Conservation (phyloP, 2,888 invertebrate species). For the Meta bourneti region DNA sequence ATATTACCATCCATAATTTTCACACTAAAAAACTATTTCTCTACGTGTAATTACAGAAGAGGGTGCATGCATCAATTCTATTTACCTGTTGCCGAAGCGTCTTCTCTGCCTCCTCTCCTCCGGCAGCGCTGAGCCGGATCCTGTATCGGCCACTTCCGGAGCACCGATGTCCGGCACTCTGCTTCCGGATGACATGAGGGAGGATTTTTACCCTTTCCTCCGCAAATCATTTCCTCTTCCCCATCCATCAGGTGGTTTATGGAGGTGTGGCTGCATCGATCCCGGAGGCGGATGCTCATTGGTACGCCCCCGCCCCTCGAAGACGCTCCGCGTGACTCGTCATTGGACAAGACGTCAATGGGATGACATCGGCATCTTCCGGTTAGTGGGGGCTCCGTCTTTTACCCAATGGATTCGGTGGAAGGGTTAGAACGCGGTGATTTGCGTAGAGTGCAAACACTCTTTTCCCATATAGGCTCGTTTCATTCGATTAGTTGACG, state of each 20-base stretch:
- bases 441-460: too few relatives aligned
- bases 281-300: constrained; percentile 25
- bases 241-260: constrained; percentile 24
- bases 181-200: constrained; percentile 54
- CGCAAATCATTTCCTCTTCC: constrained; percentile 57
- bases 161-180: constrained; percentile 38
- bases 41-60: too few relatives aligned
- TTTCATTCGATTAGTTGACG: too few relatives aligned
- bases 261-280: constrained; percentile 41
- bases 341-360: constrained; percentile 38
- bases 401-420: neutral
- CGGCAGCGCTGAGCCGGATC: neutral
- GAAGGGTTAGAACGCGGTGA: neutral
- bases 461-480: too few relatives aligned
- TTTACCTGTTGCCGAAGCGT: constrained; percentile 4
- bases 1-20: too few relatives aligned
- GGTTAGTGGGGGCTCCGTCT: neutral
- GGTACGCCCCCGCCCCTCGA: neutral
- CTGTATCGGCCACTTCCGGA: constrained; percentile 26
- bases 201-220: constrained; percentile 44
- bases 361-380: constrained; percentile 31
- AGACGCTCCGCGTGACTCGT: neutral
- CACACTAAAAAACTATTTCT: too few relatives aligned
- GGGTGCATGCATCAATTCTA: neutral
- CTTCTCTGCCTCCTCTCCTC: neutral